Evolutionary conservation across 2,113 vertebrate species (phyloP).

Genomic region (Syrrhaptes paradoxus): DNA sequence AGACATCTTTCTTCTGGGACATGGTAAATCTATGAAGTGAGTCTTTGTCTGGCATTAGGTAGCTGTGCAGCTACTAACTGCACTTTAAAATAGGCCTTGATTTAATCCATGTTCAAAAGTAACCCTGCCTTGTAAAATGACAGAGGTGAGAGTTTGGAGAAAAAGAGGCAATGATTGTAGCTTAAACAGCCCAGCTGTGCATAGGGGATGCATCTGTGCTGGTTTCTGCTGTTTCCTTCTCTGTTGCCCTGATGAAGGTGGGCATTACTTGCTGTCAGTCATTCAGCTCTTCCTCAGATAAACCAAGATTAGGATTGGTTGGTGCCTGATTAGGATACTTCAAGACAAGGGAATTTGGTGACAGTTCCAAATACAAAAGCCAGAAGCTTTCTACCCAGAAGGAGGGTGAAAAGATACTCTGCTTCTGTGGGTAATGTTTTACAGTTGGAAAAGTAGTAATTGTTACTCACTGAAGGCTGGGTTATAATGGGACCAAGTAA

Average conservation of each 20-base stretch:
- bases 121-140: not conserved
- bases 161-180: not conserved
- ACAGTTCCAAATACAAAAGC: not conserved
- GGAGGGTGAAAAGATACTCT: not conserved
- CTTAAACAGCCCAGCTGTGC: not conserved
- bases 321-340: not conserved
- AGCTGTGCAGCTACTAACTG: not conserved
- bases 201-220: not conserved
- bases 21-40: not conserved
- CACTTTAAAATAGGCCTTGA: not conserved
- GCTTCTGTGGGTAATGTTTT: not conserved
- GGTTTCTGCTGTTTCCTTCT: not conserved
- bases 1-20: not conserved
- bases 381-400: not conserved
- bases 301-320: not conserved
- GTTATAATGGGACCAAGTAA: not conserved
- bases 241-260: rapidly evolving
- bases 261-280: not conserved
- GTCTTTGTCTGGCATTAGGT: not conserved
- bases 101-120: not conserved
- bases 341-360: not conserved
- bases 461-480: not conserved
- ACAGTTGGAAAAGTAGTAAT: not conserved
- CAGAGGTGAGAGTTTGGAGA: not conserved
- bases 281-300: not conserved